Evolutionary conservation across 2,113 vertebrate genomes (phyloP).

Genomic region (Numida meleagris): DNA sequence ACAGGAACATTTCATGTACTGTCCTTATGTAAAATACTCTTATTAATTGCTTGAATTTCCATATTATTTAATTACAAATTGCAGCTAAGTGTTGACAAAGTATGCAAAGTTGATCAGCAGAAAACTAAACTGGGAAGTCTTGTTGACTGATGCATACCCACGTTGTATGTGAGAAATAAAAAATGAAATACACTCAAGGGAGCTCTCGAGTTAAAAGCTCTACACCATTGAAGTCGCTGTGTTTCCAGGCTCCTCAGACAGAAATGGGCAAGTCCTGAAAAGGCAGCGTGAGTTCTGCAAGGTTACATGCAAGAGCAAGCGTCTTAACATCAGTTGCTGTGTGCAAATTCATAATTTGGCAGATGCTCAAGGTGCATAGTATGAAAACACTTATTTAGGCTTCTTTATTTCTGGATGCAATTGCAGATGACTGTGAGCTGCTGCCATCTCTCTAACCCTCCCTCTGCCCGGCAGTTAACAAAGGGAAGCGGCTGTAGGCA

Average conservation of each 20-base stretch:
- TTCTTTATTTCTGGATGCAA: background rate
- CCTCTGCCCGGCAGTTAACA: background rate
- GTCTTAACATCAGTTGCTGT: background rate
- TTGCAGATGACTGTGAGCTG: background rate
- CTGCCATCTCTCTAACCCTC: background rate
- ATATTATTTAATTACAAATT: conserved; percentile 1
- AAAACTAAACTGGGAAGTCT: background rate
- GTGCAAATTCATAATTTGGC: background rate
- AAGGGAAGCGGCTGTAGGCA: background rate
- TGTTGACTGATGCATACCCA: background rate
- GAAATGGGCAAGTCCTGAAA: background rate
- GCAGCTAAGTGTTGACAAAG: background rate
- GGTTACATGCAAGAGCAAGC: background rate
- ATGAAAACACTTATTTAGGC: background rate
- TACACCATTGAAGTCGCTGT: background rate
- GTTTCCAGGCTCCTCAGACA: background rate
- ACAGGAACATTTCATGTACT: background rate
- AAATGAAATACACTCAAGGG: background rate
- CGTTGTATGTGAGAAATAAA: background rate
- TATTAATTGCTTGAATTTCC: background rate
- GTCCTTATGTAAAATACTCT: background rate
- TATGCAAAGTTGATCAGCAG: background rate
- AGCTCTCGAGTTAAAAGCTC: background rate
- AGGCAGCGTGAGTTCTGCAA: background rate
- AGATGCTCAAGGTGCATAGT: background rate